Base-by-base conservation (phyloP, 2,888 invertebrate genomes). In the Trichopria drosophilae region DNA sequence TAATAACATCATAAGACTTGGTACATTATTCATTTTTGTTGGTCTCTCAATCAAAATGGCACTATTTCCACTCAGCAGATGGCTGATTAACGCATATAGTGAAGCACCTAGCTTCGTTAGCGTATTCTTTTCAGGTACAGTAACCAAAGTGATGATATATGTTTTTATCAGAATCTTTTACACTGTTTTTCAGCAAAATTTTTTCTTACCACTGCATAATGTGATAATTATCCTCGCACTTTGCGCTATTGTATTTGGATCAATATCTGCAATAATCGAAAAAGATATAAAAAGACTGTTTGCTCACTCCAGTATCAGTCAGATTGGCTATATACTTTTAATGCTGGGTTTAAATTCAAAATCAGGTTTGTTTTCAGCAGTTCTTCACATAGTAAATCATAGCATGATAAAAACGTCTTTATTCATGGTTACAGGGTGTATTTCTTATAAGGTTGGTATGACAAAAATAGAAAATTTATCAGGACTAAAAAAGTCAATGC, bases 1-100 rank as follows among this genome's bases (percentile, higher is more conserved):
- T 46, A 46, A 46, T 39, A 46, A 46, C 39, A 46, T 46, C 39
- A 46, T 46, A 46, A 46, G 39, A 46, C 46, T 46, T 46, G 46
- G 46, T 39, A 46, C 46, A 12, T 46, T 46, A 39, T 46, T 46
- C 46, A 46, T 46, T 46, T 46, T 46, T 46, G 46, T 46, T 46
- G 46, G 46, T 46, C 46, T 46, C 46, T 46, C 46, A 46, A 46
- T 46, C 12, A 46, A 46, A 46, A 46, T 46, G 39, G 46, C 46
- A 46, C 46, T 46, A 39, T 46, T 46, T 46, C 46, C 46, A 46
- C 39, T 46, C 37, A 46, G 46, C 39, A 39, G 46, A 39, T 46
- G 46, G 46, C 46, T 46, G 46, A n/a, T 46, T 46, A 46, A 46
- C 39, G 46, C 46, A 46, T 46, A 46, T 46, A 46, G 46, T 46